phyloP scores from a whole-genome alignment of 2,888 invertebrate genomes.

The Scaptomyza flava region DNA sequence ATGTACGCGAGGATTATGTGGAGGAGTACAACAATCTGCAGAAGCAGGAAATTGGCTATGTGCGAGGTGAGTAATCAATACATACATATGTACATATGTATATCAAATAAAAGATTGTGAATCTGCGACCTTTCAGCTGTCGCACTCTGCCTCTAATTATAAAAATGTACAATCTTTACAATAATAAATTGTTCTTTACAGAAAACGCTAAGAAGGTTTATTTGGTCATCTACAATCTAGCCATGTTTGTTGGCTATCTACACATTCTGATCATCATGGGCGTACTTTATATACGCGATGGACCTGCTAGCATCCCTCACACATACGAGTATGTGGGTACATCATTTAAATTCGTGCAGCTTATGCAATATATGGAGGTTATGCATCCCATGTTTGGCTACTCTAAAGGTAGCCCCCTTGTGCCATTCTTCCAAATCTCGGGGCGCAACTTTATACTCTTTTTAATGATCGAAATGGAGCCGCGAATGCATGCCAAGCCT shows the following conservation, averaged over 20 bases:
- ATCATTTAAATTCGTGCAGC: conserved; percentile 92
- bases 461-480: conserved; percentile 92
- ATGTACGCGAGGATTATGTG: conserved; percentile 91
- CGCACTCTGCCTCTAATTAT: not conserved
- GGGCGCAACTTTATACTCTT: conserved; percentile 93
- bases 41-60: conserved; percentile 91
- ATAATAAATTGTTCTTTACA: conserved; percentile 83
- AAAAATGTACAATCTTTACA: too few relatives aligned
- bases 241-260: conserved; percentile 93
- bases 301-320: conserved; percentile 88
- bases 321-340: conserved; percentile 91
- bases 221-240: conserved; percentile 93
- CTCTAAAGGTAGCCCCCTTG: conserved; percentile 90
- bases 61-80: conserved; percentile 87
- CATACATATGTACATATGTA: too few relatives aligned
- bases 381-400: conserved; percentile 95
- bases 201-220: conserved; percentile 93
- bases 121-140: not conserved
- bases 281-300: conserved; percentile 91
- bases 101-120: not conserved
- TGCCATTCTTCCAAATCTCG: conserved; percentile 91
- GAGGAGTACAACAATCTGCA: conserved; percentile 90
- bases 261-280: conserved; percentile 91
- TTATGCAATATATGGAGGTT: conserved; percentile 93
- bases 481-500: conserved; percentile 93